Evolutionary conservation across 2,888 invertebrate species (phyloP), one percentile per base, ranked within the genome.

Genomic region (Diaprepes abbreviatus): DNA sequence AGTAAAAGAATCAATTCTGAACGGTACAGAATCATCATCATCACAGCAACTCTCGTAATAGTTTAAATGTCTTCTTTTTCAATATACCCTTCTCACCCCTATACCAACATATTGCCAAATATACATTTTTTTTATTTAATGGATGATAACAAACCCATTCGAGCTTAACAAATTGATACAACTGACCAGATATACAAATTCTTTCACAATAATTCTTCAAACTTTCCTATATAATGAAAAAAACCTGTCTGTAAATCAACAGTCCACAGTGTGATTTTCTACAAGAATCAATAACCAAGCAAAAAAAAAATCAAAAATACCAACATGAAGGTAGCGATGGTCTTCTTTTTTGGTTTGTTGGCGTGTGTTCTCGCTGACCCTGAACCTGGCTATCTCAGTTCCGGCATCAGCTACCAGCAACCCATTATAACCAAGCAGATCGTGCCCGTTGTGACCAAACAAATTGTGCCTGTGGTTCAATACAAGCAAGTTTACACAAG

Each of bases 401-500:
- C 17, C 2, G 54, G 33, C 6, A 52, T 52, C 4, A 55, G 36
- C 36, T 38, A 55, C 24, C 36, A 38, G 9, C 55, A 38, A 21
- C 45, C 45, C 6, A 10, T 21, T 1, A 45, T 45, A 2, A 45
- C 45, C 45, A 45, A 45, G 21, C 10, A 45, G 12, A 21, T 45
- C 1, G 17, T 45, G 9, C 55, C 55, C 6, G 19, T 55, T 12
- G 38, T 55, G 10, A 38, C 36, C 12, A 55, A 55, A 17, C 36
- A 38, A 36, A 21, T 55, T 4, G 38, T 55, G 19, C 55, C 55
- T 0, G 36, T 55, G 9, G 38, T 55, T 1, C 19, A 35, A 12
- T 45, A 48, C 7, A 28, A 60, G n/a, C n/a, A 48, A n/a, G 63
- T 54, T 12, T 50, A 50, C 17, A 35, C 60, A 0, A 50, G 48